Conservation (phyloP, 2,797 vertebrate species). For the Acanthornis magna region DNA sequence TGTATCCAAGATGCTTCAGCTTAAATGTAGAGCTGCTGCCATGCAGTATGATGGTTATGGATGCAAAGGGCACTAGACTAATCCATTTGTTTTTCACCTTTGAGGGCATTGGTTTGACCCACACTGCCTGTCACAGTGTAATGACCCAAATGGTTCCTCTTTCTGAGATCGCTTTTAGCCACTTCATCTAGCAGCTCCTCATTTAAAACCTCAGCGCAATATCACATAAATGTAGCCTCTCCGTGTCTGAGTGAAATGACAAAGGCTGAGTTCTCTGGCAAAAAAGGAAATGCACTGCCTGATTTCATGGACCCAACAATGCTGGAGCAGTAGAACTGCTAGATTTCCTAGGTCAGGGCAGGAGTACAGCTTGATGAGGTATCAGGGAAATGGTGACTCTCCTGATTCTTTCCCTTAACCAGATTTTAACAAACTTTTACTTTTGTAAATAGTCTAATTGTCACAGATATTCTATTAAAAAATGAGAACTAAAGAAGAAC, state of each 20-base stretch:
- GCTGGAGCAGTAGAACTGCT: background rate
- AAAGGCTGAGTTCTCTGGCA: background rate
- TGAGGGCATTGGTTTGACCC: background rate
- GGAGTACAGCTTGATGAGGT: background rate
- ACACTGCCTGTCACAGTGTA: background rate
- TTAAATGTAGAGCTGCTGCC: background rate
- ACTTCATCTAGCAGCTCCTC: background rate
- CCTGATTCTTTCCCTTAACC: background rate
- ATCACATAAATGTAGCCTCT: background rate
- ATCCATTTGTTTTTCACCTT: background rate
- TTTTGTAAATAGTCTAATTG: background rate
- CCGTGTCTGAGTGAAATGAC: background rate
- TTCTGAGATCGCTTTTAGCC: background rate
- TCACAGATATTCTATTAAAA: background rate
- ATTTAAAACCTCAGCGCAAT: background rate
- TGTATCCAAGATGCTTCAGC: background rate
- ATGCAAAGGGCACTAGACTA: background rate
- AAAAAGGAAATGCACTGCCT: background rate
- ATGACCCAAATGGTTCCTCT: background rate
- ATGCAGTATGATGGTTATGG: background rate
- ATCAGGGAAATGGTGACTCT: background rate
- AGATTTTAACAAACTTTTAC: background rate
- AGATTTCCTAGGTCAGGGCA: background rate
- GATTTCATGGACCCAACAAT: background rate
- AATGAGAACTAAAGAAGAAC: background rate